phyloP scores from a whole-genome alignment of 2,888 invertebrate species.

The Trichacis sp. region DNA sequence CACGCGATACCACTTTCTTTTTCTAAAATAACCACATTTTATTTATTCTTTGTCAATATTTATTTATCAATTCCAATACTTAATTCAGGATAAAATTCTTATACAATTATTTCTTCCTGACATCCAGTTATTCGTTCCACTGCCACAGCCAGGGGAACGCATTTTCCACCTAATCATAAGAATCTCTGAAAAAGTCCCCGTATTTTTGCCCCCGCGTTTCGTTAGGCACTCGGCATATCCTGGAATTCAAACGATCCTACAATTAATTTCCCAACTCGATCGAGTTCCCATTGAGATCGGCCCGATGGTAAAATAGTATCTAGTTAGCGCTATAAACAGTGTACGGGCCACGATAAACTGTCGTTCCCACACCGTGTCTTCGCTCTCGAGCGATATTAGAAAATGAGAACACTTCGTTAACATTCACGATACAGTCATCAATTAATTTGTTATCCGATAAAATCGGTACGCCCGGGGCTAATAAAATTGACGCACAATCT shows the following conservation, averaged over 20 bases:
- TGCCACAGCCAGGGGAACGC: too few relatives aligned
- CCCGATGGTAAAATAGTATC: background rate
- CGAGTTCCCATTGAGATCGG: background rate
- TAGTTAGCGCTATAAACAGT: conserved; percentile 1
- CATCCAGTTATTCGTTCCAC: too few relatives aligned
- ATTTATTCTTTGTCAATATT: too few relatives aligned
- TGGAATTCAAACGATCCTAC: background rate
- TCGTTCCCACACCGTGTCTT: conserved; percentile 33
- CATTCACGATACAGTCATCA: conserved; percentile 36
- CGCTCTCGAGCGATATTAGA: conserved; percentile 25
- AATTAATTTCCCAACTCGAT: background rate
- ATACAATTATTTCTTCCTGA: too few relatives aligned
- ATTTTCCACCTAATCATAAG: too few relatives aligned
- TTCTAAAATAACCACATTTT: too few relatives aligned
- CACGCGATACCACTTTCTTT: too few relatives aligned
- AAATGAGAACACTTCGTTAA: conserved; percentile 36
- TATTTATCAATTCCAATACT: too few relatives aligned
- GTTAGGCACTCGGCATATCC: too few relatives aligned
- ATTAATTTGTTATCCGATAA: conserved; percentile 36
- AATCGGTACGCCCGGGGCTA: conserved; percentile 9
- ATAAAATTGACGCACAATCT: conserved; percentile 8
- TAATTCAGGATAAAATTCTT: too few relatives aligned
- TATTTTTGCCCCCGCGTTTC: too few relatives aligned
- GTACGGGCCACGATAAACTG: conserved; percentile 24
- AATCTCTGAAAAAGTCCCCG: too few relatives aligned